Evolutionary conservation across 2,888 invertebrate genomes (phyloP), one percentile per base, ranked within the genome.

Genomic region (Mesorhabditis belari): DNA sequence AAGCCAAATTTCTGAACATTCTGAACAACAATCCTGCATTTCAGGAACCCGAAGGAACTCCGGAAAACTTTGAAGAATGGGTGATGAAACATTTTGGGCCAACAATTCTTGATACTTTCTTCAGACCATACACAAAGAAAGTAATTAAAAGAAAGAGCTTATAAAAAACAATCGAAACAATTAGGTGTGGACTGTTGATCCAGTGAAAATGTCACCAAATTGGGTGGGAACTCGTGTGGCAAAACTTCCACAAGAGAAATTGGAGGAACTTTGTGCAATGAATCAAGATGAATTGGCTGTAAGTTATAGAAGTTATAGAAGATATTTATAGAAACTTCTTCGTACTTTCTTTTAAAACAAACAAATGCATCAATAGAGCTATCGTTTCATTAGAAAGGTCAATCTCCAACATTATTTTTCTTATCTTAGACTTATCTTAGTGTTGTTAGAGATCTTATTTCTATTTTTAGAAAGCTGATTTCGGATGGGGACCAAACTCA

Each of bases 401-500:
- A n/a, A n/a, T n/a, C n/a, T n/a, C n/a, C n/a, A n/a, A n/a, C n/a
- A n/a, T n/a, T n/a, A n/a, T n/a, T n/a, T n/a, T n/a, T n/a, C n/a
- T n/a, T n/a, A n/a, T n/a, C n/a, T n/a, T n/a, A n/a, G n/a, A n/a
- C n/a, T n/a, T n/a, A n/a, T n/a, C n/a, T n/a, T n/a, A n/a, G n/a
- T n/a, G n/a, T n/a, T n/a, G n/a, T n/a, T n/a, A n/a, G n/a, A n/a
- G n/a, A n/a, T n/a, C n/a, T n/a, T n/a, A n/a, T n/a, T n/a, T n/a
- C n/a, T n/a, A n/a, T 28, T 57, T 66, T 27, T 35, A 74, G 66
- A 75, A 69, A 28, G 79, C 79, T 29, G 80, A 80, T 54, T 76
- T 80, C 49, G 78, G 79, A 53, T 80, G 80, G 80, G 80, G 79
- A 49, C 80, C 80, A 5, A 80, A 80, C 60, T 73, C 75, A 5